Percentiles rank a stretch among this genome's conserved stretches.
Conservation (phyloP, 2,113 vertebrate genomes). For the Cyanistes caeruleus region DNA sequence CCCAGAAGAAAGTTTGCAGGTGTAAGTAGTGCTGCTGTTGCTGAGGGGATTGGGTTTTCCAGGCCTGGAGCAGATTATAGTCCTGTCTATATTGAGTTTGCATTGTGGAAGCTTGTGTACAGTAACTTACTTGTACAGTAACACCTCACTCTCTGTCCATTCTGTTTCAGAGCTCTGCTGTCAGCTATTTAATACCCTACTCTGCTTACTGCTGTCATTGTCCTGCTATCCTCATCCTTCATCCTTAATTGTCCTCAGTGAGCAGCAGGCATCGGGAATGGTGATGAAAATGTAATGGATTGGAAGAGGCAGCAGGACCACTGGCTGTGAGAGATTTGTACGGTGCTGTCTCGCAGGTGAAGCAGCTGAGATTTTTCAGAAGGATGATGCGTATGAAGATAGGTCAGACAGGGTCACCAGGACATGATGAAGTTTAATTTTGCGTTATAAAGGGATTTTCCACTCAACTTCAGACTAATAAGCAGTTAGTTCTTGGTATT, state of each 20-base stretch:
- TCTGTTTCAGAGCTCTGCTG: not conserved
- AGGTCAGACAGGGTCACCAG: not conserved
- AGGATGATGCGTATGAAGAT: not conserved
- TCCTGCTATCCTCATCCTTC: not conserved
- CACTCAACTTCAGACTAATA: not conserved
- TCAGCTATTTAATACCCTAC: not conserved
- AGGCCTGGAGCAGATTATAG: not conserved
- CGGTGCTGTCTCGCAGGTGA: not conserved
- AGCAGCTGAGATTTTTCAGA: not conserved
- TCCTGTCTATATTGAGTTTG: accelerated
- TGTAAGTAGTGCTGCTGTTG: not conserved
- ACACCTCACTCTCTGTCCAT: accelerated
- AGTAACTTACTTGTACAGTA: not conserved
- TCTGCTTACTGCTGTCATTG: conserved; percentile 3
- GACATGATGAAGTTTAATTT: not conserved
- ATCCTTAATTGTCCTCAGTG: not conserved
- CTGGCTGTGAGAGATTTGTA: not conserved
- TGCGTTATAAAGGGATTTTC: not conserved
- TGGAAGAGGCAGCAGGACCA: not conserved
- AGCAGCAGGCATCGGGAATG: not conserved
- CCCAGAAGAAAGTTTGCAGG: not conserved
- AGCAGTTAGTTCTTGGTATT: not conserved
- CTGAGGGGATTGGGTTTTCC: not conserved
- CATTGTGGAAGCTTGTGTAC: not conserved
- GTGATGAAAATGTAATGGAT: not conserved